Evolutionary conservation across 2,888 invertebrate genomes (phyloP), one percentile per base, ranked within the genome.

Genomic region (Frankliniella intonsa): DNA sequence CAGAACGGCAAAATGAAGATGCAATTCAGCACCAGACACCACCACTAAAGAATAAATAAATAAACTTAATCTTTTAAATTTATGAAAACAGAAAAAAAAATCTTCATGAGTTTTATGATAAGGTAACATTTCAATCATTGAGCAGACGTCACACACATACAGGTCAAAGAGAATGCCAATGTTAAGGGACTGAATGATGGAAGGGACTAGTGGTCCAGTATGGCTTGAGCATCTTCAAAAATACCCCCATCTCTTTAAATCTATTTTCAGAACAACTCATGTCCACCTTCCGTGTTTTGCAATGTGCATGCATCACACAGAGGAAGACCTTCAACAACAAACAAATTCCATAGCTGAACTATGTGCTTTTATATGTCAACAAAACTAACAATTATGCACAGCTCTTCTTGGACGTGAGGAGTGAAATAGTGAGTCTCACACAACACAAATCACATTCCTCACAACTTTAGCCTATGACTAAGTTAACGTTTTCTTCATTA

Each of bases 41-140:
- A 76, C 69, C 69, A 76, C 69, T 76, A 76, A 76, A 76, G 55
- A 76, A 76, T 76, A 76, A 76, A 76, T 76, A 76, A 76, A 76
- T 76, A 76, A 76, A 25, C 69, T 76, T 76, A 76, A 76, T 25
- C 25, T 76, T 76, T 76, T 76, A 76, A 76, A 8, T 22, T 76
- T 76, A 76, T 76, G 69, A 76, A 76, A 76, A 76, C 69, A 76
- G 69, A 76, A 76, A 55, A 76, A 55, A 38, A 38, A 76, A 22
- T 76, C 69, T 76, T 76, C 69, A 76, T 76, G 69, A 76, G 25
- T 76, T 76, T 25, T 25, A 76, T 76, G 69, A 76, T 76, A 76
- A 76, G 69, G 69, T 76, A 76, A 76, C 69, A 76, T 76, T 76
- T 76, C 22, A 76, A 76, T 76, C 25, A 76, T 76, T 76, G 69